A percentile compares a stretch with the other conserved stretches of the same genome.
These are phyloP conservation scores for Sphaerophoria rueppellii DNA, from an alignment of 2,888 invertebrate species.

Conservation along the genomic window DNA sequence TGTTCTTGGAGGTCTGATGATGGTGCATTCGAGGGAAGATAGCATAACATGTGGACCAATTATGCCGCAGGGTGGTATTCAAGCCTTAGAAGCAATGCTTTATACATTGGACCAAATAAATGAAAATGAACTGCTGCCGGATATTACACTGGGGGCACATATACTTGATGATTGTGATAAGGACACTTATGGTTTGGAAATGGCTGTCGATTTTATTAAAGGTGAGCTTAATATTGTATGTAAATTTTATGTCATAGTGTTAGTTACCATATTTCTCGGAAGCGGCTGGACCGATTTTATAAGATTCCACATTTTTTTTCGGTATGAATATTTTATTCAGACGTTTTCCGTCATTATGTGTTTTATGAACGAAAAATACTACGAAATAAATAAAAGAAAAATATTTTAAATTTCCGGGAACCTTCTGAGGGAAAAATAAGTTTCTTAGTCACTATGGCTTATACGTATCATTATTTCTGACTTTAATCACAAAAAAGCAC, in stretches of 20 bases:
- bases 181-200: constrained; percentile 96
- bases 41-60: constrained; percentile 94
- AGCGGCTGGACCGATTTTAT: too few species aligned
- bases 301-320: too few species aligned
- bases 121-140: constrained; percentile 86
- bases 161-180: constrained; percentile 97
- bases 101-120: constrained; percentile 93
- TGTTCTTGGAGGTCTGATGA: constrained; percentile 95
- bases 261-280: too few species aligned
- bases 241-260: background rate
- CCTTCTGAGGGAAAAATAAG: too few species aligned
- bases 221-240: constrained; percentile 84
- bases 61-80: constrained; percentile 96
- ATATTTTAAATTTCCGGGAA: too few species aligned
- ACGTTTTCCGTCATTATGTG: too few species aligned
- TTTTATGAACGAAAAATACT: too few species aligned
- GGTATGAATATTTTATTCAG: too few species aligned
- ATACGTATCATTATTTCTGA: too few species aligned
- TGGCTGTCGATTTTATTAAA: constrained; percentile 98
- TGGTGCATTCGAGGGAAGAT: constrained; percentile 96
- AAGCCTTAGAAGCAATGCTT: constrained; percentile 95
- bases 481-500: too few species aligned
- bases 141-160: constrained; percentile 92
- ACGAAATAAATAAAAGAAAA: too few species aligned
- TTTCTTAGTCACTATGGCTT: too few species aligned